These are phyloP conservation scores for Drosophila punjabiensis DNA, from an alignment of 1,140 invertebrate species.

Conservation along the genomic window DNA sequence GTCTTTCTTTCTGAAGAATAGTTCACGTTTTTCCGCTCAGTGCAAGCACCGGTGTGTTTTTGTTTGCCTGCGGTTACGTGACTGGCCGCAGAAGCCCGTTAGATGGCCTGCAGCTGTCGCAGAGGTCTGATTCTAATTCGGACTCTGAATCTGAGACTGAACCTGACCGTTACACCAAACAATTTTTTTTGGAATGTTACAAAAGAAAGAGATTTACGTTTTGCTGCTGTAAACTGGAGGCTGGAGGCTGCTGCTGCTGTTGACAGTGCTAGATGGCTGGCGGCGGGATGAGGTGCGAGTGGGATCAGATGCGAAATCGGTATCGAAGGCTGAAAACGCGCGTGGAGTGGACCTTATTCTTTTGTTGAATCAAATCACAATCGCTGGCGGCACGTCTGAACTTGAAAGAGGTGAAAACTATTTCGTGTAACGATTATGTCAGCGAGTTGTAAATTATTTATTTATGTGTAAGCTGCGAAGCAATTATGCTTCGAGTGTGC, in stretches of 20 bases:
- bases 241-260: constrained; percentile 23
- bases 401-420: constrained; percentile 64
- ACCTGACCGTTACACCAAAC: constrained; percentile 62
- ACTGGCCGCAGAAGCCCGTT: constrained; percentile 67
- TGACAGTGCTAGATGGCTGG: constrained; percentile 58
- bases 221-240: constrained; percentile 52
- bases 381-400: constrained; percentile 74
- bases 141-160: constrained; percentile 36
- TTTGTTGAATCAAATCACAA: constrained; percentile 77
- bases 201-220: constrained; percentile 65
- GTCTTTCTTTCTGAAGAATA: too few relatives aligned
- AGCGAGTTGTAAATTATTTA: constrained; percentile 66
- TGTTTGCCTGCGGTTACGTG: constrained; percentile 66
- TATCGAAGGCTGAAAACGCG: constrained; percentile 52
- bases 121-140: constrained; percentile 37
- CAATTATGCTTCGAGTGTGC: constrained; percentile 36
- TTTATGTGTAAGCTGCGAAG: constrained; percentile 26
- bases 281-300: constrained; percentile 19
- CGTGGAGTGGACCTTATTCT: constrained; percentile 54
- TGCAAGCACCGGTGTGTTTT: constrained; percentile 29
- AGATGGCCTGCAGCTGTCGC: constrained; percentile 76
- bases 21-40: constrained; percentile 11
- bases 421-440: constrained; percentile 66
- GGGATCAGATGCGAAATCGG: not conserved
- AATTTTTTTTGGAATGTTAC: constrained; percentile 30